Conservation (phyloP, 2,797 vertebrate genomes). For the Rhynchotus rufescens region DNA sequence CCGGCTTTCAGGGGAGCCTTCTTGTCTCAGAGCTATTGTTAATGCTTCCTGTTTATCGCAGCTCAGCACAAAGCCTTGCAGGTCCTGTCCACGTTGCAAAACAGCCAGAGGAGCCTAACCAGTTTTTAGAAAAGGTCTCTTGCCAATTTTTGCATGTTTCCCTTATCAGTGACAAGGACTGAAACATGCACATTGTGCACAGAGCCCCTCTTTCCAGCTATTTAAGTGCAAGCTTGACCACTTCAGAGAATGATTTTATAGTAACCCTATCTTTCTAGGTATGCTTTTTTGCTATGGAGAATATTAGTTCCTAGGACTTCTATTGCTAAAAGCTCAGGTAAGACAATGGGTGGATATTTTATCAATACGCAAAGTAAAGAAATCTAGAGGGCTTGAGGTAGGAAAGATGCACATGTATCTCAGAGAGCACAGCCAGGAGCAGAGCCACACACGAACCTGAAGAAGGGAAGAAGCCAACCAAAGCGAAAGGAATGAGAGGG, state of each 20-base stretch:
- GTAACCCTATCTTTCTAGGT: neutral
- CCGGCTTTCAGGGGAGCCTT: slow-evolving; percentile 38
- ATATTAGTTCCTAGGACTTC: neutral
- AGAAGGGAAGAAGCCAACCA: neutral
- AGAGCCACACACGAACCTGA: neutral
- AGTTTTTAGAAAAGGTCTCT: slow-evolving; percentile 1
- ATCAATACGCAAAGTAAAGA: neutral
- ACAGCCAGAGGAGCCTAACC: neutral
- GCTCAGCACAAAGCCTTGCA: slow-evolving; percentile 51
- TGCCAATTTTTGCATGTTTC: slow-evolving; percentile 28
- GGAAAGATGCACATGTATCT: neutral
- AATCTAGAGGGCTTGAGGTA: neutral
- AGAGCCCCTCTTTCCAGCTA: neutral
- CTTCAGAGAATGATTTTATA: neutral
- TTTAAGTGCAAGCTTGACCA: neutral
- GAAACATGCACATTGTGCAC: neutral
- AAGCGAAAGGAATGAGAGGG: neutral
- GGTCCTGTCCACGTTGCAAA: slow-evolving; percentile 33
- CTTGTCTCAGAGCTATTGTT: slow-evolving; percentile 72
- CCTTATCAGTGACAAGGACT: neutral
- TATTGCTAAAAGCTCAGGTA: neutral
- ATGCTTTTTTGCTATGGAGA: neutral
- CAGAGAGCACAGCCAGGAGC: neutral
- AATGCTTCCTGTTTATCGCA: slow-evolving; percentile 65
- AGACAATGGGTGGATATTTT: neutral